These are phyloP conservation scores for Benthosema pterotum DNA, from an alignment of 2,797 vertebrate species.

Conservation along the genomic window DNA sequence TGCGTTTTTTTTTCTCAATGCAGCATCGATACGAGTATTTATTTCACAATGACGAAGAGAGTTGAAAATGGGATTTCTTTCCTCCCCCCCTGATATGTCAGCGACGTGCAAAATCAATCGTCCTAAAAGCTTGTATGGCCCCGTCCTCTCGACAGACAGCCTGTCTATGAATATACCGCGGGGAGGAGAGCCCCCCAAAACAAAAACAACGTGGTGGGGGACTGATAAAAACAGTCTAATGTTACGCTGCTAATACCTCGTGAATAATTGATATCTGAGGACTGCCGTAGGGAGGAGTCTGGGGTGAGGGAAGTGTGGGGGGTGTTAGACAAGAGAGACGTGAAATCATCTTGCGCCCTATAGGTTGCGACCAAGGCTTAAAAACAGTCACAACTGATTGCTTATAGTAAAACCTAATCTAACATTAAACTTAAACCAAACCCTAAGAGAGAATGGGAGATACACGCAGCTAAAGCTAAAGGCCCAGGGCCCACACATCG, in stretches of 20 bases:
- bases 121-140: conserved; percentile 73
- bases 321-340: too few relatives aligned
- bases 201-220: conserved; percentile 80
- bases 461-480: too few relatives aligned
- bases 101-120: conserved; percentile 74
- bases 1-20: conserved; percentile 48
- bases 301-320: conserved; percentile 47
- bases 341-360: too few relatives aligned
- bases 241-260: conserved; percentile 54
- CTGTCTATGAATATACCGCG: conserved; percentile 73
- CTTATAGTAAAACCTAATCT: too few relatives aligned
- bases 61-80: conserved; percentile 63
- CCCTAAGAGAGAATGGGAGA: too few relatives aligned
- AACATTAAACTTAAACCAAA: too few relatives aligned
- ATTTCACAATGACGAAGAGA: conserved; percentile 63
- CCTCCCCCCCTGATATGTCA: conserved; percentile 71
- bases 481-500: too few relatives aligned
- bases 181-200: conserved; percentile 77
- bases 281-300: conserved; percentile 14
- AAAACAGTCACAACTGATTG: too few relatives aligned
- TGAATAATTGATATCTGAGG: conserved; percentile 76
- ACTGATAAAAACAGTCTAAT: conserved; percentile 66
- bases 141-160: conserved; percentile 73
- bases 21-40: conserved; percentile 50
- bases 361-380: too few relatives aligned